Evolutionary conservation across 2,888 invertebrate species (phyloP).

Genomic region (Machimus atricapillus): DNA sequence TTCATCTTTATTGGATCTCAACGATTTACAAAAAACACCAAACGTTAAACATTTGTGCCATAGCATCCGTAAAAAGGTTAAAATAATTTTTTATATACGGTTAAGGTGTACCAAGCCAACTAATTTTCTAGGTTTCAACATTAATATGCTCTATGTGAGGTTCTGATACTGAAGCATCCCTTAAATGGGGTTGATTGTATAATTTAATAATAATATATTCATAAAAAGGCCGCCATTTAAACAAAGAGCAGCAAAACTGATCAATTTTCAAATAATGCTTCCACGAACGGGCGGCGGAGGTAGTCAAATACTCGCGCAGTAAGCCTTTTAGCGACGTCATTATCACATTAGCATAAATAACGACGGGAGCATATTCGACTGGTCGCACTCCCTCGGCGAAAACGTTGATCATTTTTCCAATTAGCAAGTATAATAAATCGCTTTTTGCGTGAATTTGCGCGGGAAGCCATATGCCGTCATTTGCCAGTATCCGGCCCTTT

Average conservation of each 20-base stretch:
- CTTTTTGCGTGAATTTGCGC: not conserved
- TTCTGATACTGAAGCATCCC: not conserved
- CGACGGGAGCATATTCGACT: not conserved
- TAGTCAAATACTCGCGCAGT: not conserved
- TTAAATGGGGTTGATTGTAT: not conserved
- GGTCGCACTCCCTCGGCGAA: not conserved
- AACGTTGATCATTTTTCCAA: not conserved
- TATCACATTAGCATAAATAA: constrained; percentile 25
- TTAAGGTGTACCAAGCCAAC: too few relatives aligned
- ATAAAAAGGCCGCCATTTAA: not conserved
- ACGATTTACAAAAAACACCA: too few relatives aligned
- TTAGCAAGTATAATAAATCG: constrained; percentile 17
- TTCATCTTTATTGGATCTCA: too few relatives aligned
- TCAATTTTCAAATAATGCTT: not conserved
- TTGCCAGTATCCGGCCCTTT: not conserved
- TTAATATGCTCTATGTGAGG: not conserved
- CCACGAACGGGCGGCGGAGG: not conserved
- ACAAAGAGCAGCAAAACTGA: not conserved
- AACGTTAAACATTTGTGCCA: too few relatives aligned
- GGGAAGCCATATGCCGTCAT: not conserved
- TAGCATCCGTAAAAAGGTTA: too few relatives aligned
- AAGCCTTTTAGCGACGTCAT: not conserved
- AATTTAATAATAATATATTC: not conserved
- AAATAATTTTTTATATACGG: too few relatives aligned
- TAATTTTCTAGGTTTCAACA: not conserved